These are phyloP conservation scores for Lathamus discolor DNA, from an alignment of 2,113 vertebrate species.

Conservation along the genomic window DNA sequence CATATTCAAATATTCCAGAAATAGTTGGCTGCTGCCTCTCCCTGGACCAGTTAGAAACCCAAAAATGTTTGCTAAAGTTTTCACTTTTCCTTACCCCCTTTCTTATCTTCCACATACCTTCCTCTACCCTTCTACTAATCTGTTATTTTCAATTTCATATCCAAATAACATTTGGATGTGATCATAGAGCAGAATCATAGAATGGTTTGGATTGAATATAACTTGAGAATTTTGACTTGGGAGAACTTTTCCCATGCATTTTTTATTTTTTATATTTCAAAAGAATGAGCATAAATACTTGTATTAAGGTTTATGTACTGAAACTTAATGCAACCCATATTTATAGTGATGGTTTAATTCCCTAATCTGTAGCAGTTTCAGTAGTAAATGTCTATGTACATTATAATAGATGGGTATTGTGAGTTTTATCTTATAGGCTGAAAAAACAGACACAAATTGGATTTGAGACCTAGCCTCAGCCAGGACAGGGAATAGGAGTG, in stretches of 20 bases:
- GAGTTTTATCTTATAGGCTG: neutral
- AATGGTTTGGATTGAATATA: neutral
- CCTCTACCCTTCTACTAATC: neutral
- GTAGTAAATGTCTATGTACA: neutral
- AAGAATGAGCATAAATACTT: neutral
- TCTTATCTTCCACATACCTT: neutral
- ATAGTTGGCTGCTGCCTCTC: neutral
- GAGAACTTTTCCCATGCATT: neutral
- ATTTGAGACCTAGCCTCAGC: neutral
- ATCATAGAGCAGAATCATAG: neutral
- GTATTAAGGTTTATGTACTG: neutral
- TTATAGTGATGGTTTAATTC: too few species aligned
- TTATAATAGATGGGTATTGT: neutral
- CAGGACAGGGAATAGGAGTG: neutral
- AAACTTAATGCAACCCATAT: too few species aligned
- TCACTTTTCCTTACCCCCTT: neutral
- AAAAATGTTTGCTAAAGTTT: neutral
- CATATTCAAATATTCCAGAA: neutral
- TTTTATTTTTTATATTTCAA: neutral
- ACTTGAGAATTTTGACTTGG: neutral
- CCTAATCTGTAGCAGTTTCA: neutral
- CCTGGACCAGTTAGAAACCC: neutral
- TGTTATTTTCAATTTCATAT: neutral
- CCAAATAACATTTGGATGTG: neutral
- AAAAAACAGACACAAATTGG: neutral